These are phyloP conservation scores for Congeria kusceri DNA, from an alignment of 2,888 invertebrate genomes.

Conservation along the genomic window DNA sequence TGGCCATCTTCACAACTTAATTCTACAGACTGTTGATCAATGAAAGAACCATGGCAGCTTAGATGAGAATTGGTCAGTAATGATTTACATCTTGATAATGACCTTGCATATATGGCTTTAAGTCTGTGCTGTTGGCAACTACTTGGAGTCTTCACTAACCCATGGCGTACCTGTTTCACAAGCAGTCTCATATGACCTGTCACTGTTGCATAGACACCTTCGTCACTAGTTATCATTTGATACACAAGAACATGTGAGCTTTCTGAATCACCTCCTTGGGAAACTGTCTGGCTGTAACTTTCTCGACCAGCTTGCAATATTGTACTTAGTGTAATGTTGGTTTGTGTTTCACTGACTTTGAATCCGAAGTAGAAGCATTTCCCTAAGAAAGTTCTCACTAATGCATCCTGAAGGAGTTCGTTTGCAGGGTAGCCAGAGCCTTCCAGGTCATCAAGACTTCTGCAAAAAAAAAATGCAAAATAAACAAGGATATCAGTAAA, in stretches of 20 bases:
- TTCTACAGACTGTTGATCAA: conserved; percentile 38
- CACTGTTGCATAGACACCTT: conserved; percentile 49
- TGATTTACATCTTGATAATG: no score
- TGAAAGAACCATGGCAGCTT: no score
- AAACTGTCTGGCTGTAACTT: conserved; percentile 18
- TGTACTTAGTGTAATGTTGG: conserved; percentile 15
- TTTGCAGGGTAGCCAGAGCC: conserved; percentile 55
- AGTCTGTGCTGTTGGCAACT: no score
- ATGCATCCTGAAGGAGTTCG: conserved; percentile 50
- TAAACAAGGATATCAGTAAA: no score
- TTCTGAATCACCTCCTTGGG: conserved; percentile 6
- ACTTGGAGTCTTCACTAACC: neutral
- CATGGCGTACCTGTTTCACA: conserved; percentile 31
- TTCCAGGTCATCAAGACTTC: conserved; percentile 52
- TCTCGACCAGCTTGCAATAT: conserved; percentile 27
- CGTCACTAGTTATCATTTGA: conserved; percentile 50
- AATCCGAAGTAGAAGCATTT: conserved; percentile 65
- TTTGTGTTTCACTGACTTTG: conserved; percentile 16
- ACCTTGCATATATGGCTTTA: no score
- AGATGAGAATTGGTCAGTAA: no score
- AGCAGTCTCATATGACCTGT: conserved; percentile 54
- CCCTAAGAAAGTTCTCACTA: conserved; percentile 52
- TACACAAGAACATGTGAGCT: conserved; percentile 46
- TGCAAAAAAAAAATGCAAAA: conserved; percentile 23
- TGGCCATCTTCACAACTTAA: conserved; percentile 40